These are phyloP conservation scores for Neodiprion virginianus DNA, from an alignment of 1,140 invertebrate genomes.

Conservation along the genomic window DNA sequence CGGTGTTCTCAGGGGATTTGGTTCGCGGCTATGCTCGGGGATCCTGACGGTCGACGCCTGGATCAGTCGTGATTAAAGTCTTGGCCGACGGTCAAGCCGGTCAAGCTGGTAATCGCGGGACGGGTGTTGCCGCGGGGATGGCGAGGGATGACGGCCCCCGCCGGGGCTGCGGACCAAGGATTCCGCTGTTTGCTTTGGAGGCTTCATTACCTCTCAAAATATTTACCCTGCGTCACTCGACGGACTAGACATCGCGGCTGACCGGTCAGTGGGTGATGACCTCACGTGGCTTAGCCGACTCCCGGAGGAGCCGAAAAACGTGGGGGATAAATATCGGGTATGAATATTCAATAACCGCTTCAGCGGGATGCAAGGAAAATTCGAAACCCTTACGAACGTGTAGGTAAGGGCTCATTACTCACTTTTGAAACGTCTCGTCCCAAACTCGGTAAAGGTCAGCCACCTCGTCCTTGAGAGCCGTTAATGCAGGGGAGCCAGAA, in stretches of 20 bases:
- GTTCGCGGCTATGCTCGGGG: neutral
- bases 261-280: neutral
- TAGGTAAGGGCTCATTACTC: conserved; percentile 42
- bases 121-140: neutral
- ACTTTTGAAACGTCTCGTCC: conserved; percentile 80
- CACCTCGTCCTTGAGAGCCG: conserved; percentile 73
- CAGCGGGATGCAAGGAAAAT: too few species aligned
- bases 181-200: conserved; percentile 48
- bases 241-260: neutral
- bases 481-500: conserved; percentile 53
- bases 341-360: neutral
- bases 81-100: neutral
- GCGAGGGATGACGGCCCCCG: too few species aligned
- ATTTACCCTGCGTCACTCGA: conserved; percentile 54
- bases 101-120: neutral
- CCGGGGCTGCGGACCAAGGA: too few species aligned
- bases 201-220: conserved; percentile 61
- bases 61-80: conserved; percentile 1
- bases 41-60: neutral
- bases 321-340: neutral
- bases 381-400: neutral
- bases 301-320: neutral
- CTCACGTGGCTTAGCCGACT: neutral
- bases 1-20: neutral
- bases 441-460: conserved; percentile 77